Conservation (phyloP, 1,140 invertebrate genomes). For the Drosophila sp. region DNA sequence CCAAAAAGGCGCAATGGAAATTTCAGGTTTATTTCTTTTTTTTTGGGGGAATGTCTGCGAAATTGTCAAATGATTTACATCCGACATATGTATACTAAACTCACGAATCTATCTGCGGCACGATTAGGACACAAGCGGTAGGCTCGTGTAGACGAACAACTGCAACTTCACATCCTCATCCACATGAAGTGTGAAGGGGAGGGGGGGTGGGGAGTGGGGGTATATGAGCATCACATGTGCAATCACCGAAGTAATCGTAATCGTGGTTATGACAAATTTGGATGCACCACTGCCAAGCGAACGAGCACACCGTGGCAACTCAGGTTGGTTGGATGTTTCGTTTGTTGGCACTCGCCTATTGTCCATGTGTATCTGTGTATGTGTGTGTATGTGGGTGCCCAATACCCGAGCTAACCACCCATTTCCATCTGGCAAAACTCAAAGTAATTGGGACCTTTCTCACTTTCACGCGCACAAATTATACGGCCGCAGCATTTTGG, state of each 20-base stretch:
- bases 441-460: constrained; percentile 78
- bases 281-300: constrained; percentile 37
- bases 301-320: neutral
- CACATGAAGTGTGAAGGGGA: neutral
- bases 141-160: constrained; percentile 41
- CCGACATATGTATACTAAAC: constrained; percentile 78
- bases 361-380: neutral
- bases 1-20: neutral
- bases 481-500: constrained; percentile 68
- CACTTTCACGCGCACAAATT: constrained; percentile 81
- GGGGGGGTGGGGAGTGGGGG: neutral
- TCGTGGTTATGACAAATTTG: constrained; percentile 80
- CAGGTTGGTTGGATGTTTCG: neutral
- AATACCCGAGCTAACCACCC: neutral
- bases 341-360: constrained; percentile 9
- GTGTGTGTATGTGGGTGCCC: constrained; percentile 29
- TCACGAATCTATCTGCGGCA: constrained; percentile 78
- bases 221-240: constrained; percentile 37
- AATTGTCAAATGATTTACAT: constrained; percentile 82
- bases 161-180: constrained; percentile 10
- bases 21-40: too few species aligned
- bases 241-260: constrained; percentile 61
- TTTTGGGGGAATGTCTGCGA: constrained; percentile 46
- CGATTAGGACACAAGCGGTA: constrained; percentile 76
- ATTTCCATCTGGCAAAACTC: constrained; percentile 19